phyloP scores from a whole-genome alignment of 2,113 vertebrate species.

The Epinephelus lanceolatus region DNA sequence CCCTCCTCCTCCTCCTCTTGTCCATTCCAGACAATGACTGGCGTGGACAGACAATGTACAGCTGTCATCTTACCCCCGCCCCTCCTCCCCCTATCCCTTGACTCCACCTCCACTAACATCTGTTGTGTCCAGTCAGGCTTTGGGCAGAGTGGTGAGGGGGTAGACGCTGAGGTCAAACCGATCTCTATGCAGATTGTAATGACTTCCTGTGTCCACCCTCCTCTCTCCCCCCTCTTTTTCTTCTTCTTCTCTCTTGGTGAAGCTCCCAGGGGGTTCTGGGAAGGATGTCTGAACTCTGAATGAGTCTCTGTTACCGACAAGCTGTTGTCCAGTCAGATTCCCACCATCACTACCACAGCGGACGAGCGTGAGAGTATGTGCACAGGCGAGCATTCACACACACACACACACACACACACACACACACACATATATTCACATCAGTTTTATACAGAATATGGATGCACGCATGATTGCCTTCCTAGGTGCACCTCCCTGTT shows the following conservation, averaged over 20 bases:
- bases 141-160: conserved; percentile 51
- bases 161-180: conserved; percentile 73
- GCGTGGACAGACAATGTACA: conserved; percentile 71
- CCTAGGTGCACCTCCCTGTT: background rate
- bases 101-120: conserved; percentile 75
- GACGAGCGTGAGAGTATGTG: conserved; percentile 14
- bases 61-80: conserved; percentile 58
- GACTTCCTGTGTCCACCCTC: conserved; percentile 70
- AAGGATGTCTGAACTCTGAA: conserved; percentile 64
- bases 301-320: conserved; percentile 65
- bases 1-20: background rate
- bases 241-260: conserved; percentile 42
- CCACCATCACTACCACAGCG: conserved; percentile 57
- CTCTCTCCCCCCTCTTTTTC: background rate
- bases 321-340: conserved; percentile 65
- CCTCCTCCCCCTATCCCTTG: conserved; percentile 22
- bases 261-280: conserved; percentile 58
- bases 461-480: background rate
- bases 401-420: background rate
- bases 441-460: conserved; percentile 1
- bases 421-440: background rate
- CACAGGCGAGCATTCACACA: background rate
- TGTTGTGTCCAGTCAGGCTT: conserved; percentile 72
- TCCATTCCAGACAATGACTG: conserved; percentile 55
- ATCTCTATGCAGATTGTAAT: conserved; percentile 72